phyloP scores from a whole-genome alignment of 2,797 vertebrate genomes.

The Tamandua tetradactyla region DNA sequence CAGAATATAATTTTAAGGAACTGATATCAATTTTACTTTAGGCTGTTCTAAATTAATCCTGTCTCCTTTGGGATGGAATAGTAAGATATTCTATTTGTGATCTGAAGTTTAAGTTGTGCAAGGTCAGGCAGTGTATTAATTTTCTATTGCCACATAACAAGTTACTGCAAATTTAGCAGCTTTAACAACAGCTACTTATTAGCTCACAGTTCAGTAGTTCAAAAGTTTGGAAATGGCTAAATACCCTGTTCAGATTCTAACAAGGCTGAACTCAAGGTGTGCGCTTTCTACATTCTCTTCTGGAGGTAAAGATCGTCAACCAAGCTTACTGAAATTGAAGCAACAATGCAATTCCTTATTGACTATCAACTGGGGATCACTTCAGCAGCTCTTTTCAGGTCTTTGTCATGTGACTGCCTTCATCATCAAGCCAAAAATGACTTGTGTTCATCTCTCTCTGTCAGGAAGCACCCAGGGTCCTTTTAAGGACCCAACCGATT shows the following conservation, averaged over 20 bases:
- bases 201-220: background rate
- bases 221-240: background rate
- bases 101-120: background rate
- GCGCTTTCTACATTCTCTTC: background rate
- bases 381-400: background rate
- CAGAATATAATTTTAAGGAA: background rate
- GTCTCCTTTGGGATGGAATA: background rate
- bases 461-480: background rate
- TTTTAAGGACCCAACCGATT: background rate
- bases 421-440: background rate
- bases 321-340: background rate
- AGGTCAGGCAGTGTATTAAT: background rate
- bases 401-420: background rate
- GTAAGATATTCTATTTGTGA: too few species aligned
- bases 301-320: too few species aligned
- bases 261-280: background rate
- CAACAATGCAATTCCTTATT: background rate
- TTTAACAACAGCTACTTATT: background rate
- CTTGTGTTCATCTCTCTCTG: background rate
- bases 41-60: background rate
- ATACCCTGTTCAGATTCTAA: background rate
- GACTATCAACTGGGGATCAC: background rate
- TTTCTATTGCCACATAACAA: background rate
- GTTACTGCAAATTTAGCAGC: background rate
- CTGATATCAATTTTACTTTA: background rate